Evolutionary conservation across 2,888 invertebrate species (phyloP), one percentile per base, ranked within the genome.

Genomic region (Xestia xanthographa): DNA sequence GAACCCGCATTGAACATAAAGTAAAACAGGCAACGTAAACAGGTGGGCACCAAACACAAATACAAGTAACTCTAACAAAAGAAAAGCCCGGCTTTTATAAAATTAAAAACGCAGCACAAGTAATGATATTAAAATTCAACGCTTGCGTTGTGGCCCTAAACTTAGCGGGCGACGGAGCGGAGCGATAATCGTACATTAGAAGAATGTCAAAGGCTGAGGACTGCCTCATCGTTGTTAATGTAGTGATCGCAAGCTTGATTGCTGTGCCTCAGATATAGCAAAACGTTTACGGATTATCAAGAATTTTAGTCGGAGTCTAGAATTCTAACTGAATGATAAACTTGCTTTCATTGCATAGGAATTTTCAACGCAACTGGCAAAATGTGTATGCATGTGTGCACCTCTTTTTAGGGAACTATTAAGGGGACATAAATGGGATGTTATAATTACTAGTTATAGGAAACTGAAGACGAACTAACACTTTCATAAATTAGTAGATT

Each of bases 91-190:
- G 92, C 93, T 94, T 95, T 95, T 94, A 95, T 94, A 94, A 94
- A 95, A 95, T 95, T 95, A 95, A 95, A 95, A 95, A 95, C 93
- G 91, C 93, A 89, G 90, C 92, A 89, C 92, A 93, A 93, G 94
- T 95, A 96, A 96, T 95, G 93, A 94, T 95, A 96, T 96, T 96
- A 95, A 96, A 96, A 96, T 95, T 95, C 95, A 94, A 93, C 94
- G 94, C 92, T 94, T 91, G 92, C 90, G 78, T 78, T 85, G 78
- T 69, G 75, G 89, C 89, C 79, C 11, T 45, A 2, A 89, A 85
- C 5, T 53, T 12, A 62, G 77, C 77, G 77, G 29, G 0, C 17
- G 14, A 12, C 0, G 45, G 5, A 50, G 43, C 14, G 5, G 29
- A 43, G 45, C n/a, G n/a, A 69, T 29, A 20, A n/a, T 45, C n/a